A percentile compares a stretch with the other conserved stretches of the same genome.
Conservation (phyloP, 23 tunicate genomes). For the Ascidia mentula region DNA sequence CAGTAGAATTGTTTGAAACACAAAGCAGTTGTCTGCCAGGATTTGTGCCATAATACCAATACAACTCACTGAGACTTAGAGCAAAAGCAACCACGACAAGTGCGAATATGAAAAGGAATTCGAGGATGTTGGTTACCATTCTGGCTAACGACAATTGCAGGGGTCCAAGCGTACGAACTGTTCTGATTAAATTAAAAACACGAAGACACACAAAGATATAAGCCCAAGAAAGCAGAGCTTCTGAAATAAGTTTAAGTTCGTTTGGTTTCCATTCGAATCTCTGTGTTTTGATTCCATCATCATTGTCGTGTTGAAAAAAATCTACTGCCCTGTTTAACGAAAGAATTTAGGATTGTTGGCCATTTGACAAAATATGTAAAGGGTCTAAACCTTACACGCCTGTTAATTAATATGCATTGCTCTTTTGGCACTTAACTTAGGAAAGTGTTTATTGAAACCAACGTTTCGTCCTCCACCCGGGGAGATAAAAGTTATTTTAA, state of each 20-base stretch:
- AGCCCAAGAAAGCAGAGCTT: slow-evolving; percentile 54
- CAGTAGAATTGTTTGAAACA: not conserved
- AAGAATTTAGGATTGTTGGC: not conserved
- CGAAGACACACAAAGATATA: slow-evolving; percentile 69
- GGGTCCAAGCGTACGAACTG: slow-evolving; percentile 59
- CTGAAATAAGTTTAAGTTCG: slow-evolving; percentile 54
- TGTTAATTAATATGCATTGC: too few relatives aligned
- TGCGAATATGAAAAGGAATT: slow-evolving; percentile 64
- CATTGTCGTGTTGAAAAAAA: not conserved
- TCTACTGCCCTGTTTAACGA: not conserved
- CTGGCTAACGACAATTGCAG: slow-evolving; percentile 71
- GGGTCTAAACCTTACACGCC: too few relatives aligned
- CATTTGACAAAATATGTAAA: too few relatives aligned
- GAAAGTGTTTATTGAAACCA: too few relatives aligned
- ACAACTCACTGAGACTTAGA: slow-evolving; percentile 74
- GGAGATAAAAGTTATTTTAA: too few relatives aligned
- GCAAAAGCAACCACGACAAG: slow-evolving; percentile 74
- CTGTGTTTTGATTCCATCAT: not conserved
- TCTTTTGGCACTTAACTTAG: too few relatives aligned
- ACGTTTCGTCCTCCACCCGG: too few relatives aligned
- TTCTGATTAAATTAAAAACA: slow-evolving; percentile 47
- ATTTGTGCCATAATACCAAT: slow-evolving; percentile 69
- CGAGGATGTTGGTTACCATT: slow-evolving; percentile 64
- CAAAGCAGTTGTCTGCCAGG: slow-evolving; percentile 28
- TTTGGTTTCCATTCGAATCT: slow-evolving; percentile 48